A percentile compares a stretch with the other conserved stretches of the same genome.
These are phyloP conservation scores for Sitodiplosis mosellana DNA, from an alignment of 1,140 invertebrate genomes.

Conservation along the genomic window DNA sequence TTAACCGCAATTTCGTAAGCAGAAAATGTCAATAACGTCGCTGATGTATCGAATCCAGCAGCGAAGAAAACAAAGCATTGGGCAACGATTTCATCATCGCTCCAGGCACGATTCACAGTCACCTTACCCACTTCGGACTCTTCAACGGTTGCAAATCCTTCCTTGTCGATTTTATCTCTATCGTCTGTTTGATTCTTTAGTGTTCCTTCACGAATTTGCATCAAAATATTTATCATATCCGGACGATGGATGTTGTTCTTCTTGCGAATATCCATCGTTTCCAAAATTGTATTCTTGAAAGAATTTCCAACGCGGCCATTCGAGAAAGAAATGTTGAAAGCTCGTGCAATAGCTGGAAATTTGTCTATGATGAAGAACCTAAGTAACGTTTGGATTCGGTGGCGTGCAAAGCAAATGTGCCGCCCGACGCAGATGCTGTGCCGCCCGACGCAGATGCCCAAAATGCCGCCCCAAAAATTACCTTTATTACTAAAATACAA, in stretches of 20 bases:
- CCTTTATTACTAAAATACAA: too few species aligned
- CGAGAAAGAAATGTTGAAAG: slow-evolving; percentile 1
- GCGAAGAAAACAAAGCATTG: slow-evolving; percentile 28
- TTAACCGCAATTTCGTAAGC: slow-evolving; percentile 32
- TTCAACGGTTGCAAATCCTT: slow-evolving; percentile 19
- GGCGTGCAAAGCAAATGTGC: too few species aligned
- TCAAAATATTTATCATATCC: too few species aligned
- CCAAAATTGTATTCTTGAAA: slow-evolving; percentile 1
- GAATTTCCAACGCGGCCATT: slow-evolving; percentile 1
- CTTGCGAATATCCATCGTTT: slow-evolving; percentile 22
- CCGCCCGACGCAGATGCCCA: too few species aligned
- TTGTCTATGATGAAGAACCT: not conserved
- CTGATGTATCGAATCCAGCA: slow-evolving; percentile 43
- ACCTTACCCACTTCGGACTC: slow-evolving; percentile 11
- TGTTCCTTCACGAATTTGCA: too few species aligned
- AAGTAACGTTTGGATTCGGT: too few species aligned
- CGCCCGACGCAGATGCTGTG: too few species aligned
- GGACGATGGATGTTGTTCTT: slow-evolving; percentile 17
- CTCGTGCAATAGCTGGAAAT: not conserved
- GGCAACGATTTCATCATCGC: slow-evolving; percentile 31
- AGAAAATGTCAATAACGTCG: slow-evolving; percentile 30
- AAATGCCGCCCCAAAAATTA: too few species aligned
- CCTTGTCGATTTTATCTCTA: slow-evolving; percentile 1
- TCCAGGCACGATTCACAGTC: slow-evolving; percentile 19
- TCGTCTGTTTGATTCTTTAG: slow-evolving; percentile 4